A percentile compares a stretch with the other conserved stretches of the same genome.
phyloP scores from a whole-genome alignment of 2,797 vertebrate species.

The Amphiprion clarkii region DNA sequence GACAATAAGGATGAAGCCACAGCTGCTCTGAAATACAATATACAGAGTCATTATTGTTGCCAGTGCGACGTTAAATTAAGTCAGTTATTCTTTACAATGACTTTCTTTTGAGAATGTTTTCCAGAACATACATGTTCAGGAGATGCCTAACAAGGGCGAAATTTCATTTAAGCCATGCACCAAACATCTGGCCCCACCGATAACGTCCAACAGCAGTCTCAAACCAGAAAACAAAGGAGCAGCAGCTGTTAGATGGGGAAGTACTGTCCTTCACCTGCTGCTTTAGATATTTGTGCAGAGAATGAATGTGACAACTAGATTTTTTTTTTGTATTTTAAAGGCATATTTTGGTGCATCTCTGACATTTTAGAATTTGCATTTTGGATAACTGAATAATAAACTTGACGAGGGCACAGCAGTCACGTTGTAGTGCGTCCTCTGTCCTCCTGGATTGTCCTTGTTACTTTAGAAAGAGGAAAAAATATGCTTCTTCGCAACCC shows the following conservation, averaged over 20 bases:
- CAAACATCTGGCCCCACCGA: background rate
- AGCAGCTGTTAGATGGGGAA: background rate
- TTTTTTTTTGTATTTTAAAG: no score
- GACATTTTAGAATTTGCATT: no score
- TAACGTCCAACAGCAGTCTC: background rate
- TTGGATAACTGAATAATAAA: background rate
- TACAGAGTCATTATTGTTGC: conserved; percentile 8
- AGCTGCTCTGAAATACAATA: conserved; percentile 9
- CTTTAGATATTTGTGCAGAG: conserved; percentile 1
- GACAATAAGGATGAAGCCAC: conserved; percentile 15
- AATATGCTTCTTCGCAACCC: background rate
- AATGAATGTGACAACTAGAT: no score
- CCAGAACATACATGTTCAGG: conserved; percentile 6
- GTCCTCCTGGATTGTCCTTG: background rate
- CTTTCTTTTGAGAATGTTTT: conserved; percentile 1
- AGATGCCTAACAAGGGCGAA: background rate
- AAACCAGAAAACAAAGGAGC: conserved; percentile 10
- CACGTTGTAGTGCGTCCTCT: background rate
- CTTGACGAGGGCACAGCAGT: background rate
- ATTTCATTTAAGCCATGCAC: background rate
- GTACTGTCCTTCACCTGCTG: background rate
- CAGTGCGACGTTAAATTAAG: conserved; percentile 5
- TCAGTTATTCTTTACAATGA: conserved; percentile 24
- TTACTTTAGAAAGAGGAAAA: conserved; percentile 1
- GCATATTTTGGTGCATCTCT: no score